Percentiles rank a stretch among this genome's conserved stretches.
phyloP scores from a whole-genome alignment of 2,797 vertebrate genomes.

The Nyctibius grandis region DNA sequence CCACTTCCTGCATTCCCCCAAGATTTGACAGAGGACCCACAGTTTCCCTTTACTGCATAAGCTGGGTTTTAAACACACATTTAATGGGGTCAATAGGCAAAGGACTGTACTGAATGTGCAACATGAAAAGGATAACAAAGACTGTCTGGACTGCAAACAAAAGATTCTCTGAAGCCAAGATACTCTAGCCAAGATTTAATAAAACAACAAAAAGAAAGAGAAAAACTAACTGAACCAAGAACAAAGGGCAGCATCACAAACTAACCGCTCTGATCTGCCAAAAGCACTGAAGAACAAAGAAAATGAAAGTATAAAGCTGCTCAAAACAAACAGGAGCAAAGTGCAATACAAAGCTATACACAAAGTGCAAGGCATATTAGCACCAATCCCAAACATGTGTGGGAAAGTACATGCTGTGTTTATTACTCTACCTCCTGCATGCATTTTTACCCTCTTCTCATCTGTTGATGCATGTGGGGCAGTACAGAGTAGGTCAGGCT shows the following conservation, averaged over 20 bases:
- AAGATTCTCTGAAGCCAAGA: conserved; percentile 19
- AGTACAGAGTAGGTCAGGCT: neutral
- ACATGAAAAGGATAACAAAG: neutral
- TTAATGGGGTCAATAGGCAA: conserved; percentile 17
- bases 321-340: conserved; percentile 33
- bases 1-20: neutral
- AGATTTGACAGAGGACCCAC: neutral
- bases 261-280: neutral
- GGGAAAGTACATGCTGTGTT: neutral
- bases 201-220: conserved; percentile 37
- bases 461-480: neutral
- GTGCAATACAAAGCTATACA: neutral
- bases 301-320: conserved; percentile 23
- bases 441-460: neutral
- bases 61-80: neutral
- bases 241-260: conserved; percentile 23
- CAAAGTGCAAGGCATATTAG: neutral
- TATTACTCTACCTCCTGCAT: neutral
- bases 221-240: conserved; percentile 20
- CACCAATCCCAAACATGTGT: neutral
- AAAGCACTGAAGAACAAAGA: conserved; percentile 16
- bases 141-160: neutral
- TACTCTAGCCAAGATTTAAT: conserved; percentile 13
- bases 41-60: neutral
- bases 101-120: neutral